These are phyloP conservation scores for Ladona fulva DNA, from an alignment of 1,140 invertebrate species.

Conservation along the genomic window DNA sequence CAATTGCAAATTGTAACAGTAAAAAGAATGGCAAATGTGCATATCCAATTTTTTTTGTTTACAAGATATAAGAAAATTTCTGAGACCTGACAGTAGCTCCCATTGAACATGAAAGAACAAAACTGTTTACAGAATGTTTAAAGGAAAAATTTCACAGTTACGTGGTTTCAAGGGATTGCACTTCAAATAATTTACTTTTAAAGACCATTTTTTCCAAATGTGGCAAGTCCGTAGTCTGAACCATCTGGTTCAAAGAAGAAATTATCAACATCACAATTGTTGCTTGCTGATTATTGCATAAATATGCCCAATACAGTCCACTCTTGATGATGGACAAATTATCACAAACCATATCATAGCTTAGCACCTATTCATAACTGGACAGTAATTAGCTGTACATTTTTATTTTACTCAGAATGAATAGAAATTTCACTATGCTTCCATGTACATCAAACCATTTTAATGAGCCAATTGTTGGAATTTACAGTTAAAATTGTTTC, in stretches of 20 bases:
- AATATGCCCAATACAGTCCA: not conserved
- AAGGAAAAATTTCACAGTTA: too few species aligned
- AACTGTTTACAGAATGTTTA: not conserved
- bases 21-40: not conserved
- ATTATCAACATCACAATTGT: not conserved
- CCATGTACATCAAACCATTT: too few species aligned
- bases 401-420: not conserved
- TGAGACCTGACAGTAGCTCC: not conserved
- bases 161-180: not conserved
- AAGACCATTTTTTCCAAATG: not conserved
- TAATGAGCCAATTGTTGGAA: too few species aligned
- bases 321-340: not conserved
- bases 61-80: not conserved
- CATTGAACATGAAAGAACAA: not conserved
- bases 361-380: not conserved
- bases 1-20: slow-evolving; percentile 2
- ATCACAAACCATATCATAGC: not conserved
- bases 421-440: too few species aligned
- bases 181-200: not conserved
- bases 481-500: too few species aligned
- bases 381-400: not conserved
- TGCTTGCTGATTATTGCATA: not conserved
- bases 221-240: not conserved
- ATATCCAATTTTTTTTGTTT: not conserved
- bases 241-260: not conserved